Evolutionary conservation across 2,797 vertebrate species (phyloP).

Genomic region (Gymnothorax javanicus): DNA sequence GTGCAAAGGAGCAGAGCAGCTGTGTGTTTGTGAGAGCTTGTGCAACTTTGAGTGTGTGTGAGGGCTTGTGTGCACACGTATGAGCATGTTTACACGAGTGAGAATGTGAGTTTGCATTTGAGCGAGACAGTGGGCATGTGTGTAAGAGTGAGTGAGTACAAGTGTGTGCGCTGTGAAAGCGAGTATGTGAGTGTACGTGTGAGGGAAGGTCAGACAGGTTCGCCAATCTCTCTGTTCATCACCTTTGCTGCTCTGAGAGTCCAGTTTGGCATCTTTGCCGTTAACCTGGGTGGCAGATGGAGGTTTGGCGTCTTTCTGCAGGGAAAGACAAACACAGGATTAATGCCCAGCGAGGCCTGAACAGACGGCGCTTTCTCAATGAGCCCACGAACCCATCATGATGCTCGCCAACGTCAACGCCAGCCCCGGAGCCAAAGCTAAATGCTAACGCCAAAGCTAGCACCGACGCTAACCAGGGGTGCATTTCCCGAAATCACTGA

Average conservation of each 20-base stretch:
- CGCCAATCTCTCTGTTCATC: neutral
- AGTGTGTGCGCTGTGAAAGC: neutral
- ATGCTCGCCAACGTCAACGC: too few relatives aligned
- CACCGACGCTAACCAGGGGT: neutral
- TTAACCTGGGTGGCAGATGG: slow-evolving; percentile 52
- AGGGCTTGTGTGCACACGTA: too few relatives aligned
- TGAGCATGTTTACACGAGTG: too few relatives aligned
- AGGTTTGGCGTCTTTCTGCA: slow-evolving; percentile 73
- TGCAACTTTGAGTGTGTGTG: too few relatives aligned
- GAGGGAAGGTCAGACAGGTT: neutral
- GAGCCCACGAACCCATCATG: neutral
- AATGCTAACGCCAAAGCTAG: neutral
- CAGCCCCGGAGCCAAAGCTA: neutral
- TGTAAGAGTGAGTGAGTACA: neutral
- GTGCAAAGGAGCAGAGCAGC: too few relatives aligned
- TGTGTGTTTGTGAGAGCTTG: too few relatives aligned
- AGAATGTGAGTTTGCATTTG: too few relatives aligned
- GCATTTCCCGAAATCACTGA: too few relatives aligned
- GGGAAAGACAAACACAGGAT: neutral
- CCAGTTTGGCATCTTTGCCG: slow-evolving; percentile 59
- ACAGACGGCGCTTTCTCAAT: neutral
- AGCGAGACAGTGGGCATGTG: too few relatives aligned
- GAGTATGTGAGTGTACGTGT: neutral
- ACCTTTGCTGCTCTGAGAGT: slow-evolving; percentile 71
- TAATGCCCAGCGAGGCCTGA: neutral